Percentiles rank a stretch among this genome's conserved stretches.
These are phyloP conservation scores for Aurelia sp. DNA, from an alignment of 30 jellyfish, hydroid and myxozoan genomes.

Conservation along the genomic window DNA sequence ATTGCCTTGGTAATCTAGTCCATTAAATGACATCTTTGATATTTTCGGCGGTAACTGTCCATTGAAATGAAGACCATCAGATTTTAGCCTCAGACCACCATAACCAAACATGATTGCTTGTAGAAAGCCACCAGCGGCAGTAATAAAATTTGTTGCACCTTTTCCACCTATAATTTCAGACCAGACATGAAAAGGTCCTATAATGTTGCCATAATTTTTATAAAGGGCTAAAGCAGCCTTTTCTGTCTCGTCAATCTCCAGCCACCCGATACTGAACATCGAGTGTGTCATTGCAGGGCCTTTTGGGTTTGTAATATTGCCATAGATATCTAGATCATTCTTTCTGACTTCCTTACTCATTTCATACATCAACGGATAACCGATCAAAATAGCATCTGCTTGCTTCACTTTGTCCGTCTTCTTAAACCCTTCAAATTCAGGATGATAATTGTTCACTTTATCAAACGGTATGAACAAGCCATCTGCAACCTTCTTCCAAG, in stretches of 20 bases:
- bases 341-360: conserved; percentile 22
- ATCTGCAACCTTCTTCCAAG: conserved; percentile 53
- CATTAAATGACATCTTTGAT: conserved; percentile 21
- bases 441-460: conserved; percentile 50
- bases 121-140: conserved; percentile 84
- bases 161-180: conserved; percentile 65
- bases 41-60: conserved; percentile 32
- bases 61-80: conserved; percentile 37
- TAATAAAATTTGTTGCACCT: conserved; percentile 70
- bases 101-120: conserved; percentile 72
- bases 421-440: conserved; percentile 76
- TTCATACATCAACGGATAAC: conserved; percentile 68
- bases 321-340: conserved; percentile 49
- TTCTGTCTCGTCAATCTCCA: conserved; percentile 40
- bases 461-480: conserved; percentile 58
- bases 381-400: conserved; percentile 67
- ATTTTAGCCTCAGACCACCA: conserved; percentile 60
- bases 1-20: conserved; percentile 54
- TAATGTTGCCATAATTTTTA: conserved; percentile 45
- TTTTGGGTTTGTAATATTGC: conserved; percentile 44
- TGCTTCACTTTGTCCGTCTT: conserved; percentile 60
- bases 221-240: conserved; percentile 58
- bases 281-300: conserved; percentile 92
- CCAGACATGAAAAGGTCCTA: conserved; percentile 72
- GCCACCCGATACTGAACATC: conserved; percentile 84